These are phyloP conservation scores for Drosophila ananassae DNA, from an alignment of 1,140 invertebrate species.

Conservation along the genomic window DNA sequence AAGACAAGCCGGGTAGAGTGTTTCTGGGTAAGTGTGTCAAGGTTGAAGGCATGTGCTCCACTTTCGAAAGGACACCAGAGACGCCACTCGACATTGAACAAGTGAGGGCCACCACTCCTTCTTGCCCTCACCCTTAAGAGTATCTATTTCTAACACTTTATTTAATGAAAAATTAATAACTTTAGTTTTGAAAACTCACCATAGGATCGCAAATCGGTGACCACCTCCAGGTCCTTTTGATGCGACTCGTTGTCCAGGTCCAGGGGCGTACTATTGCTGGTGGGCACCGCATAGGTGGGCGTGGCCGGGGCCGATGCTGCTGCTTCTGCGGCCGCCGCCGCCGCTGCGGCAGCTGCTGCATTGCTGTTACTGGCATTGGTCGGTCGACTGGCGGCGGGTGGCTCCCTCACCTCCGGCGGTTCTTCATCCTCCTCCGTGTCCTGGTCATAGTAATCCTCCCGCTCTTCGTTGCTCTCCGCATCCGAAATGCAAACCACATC, in stretches of 20 bases:
- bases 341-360: constrained; percentile 36
- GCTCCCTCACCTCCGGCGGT: background rate
- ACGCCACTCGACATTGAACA: constrained; percentile 39
- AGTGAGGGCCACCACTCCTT: constrained; percentile 12
- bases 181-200: constrained; percentile 50
- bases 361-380: background rate
- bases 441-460: constrained; percentile 49
- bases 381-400: background rate
- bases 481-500: constrained; percentile 52
- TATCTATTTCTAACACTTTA: background rate
- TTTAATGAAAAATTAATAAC: background rate
- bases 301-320: constrained; percentile 18
- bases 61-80: constrained; percentile 54
- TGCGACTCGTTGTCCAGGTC: constrained; percentile 67
- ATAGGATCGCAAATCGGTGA: constrained; percentile 70
- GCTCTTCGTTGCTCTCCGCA: constrained; percentile 29
- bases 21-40: constrained; percentile 70
- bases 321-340: constrained; percentile 33
- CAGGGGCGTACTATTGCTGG: constrained; percentile 59
- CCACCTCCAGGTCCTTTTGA: constrained; percentile 60
- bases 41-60: constrained; percentile 74
- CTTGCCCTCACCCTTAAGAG: background rate
- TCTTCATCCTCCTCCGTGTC: constrained; percentile 63
- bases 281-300: constrained; percentile 45
- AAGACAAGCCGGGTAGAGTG: constrained; percentile 21